These are phyloP conservation scores for Champsocephalus esox DNA, from an alignment of 2,797 vertebrate species.

Conservation along the genomic window DNA sequence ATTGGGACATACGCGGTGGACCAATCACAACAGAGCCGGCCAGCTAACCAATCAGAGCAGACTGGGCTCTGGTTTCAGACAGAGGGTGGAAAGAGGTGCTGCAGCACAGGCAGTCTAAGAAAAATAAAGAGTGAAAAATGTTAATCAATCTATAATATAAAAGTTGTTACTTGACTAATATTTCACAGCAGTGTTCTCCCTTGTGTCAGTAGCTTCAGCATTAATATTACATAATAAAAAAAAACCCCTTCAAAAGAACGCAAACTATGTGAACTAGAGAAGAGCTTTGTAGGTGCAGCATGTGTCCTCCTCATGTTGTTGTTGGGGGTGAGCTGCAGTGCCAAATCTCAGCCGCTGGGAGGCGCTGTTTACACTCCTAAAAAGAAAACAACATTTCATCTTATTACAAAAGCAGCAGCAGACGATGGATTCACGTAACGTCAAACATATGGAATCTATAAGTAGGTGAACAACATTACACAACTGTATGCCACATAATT, in stretches of 20 bases:
- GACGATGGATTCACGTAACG: neutral
- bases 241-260: neutral
- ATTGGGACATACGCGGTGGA: too few species aligned
- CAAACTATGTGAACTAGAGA: neutral
- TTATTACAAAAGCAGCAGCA: conserved; percentile 20
- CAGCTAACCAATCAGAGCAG: too few species aligned
- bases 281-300: neutral
- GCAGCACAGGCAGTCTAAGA: too few species aligned
- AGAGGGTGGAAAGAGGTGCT: too few species aligned
- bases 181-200: neutral
- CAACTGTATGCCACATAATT: neutral
- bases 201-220: neutral
- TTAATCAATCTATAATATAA: neutral
- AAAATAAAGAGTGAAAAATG: neutral
- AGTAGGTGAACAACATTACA: neutral
- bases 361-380: conserved; percentile 42
- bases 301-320: neutral
- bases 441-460: neutral
- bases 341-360: neutral
- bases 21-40: too few species aligned
- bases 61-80: too few species aligned
- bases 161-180: neutral
- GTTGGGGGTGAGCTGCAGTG: conserved; percentile 10
- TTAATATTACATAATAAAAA: neutral
- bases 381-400: conserved; percentile 27